phyloP scores from a whole-genome alignment of 2,888 invertebrate species.

The Anthoptus insignis region DNA sequence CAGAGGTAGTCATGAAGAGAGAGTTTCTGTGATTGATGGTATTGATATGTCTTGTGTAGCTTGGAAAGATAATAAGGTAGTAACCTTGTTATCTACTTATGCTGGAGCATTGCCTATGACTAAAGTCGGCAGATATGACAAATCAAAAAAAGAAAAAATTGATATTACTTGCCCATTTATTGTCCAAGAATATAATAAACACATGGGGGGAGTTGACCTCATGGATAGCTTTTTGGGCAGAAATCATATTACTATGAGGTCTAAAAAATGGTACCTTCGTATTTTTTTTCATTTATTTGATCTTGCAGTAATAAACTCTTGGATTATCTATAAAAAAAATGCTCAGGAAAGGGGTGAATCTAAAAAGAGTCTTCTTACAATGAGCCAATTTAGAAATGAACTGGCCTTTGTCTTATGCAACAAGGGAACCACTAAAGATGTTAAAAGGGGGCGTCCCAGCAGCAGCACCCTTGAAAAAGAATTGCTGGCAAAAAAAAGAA shows the following conservation, averaged over 20 bases:
- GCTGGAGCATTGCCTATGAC: slow-evolving; percentile 56
- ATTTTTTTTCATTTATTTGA: slow-evolving; percentile 61
- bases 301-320: slow-evolving; percentile 57
- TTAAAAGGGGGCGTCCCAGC: slow-evolving; percentile 50
- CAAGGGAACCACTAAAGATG: slow-evolving; percentile 57
- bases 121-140: slow-evolving; percentile 54
- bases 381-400: slow-evolving; percentile 56
- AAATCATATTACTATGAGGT: slow-evolving; percentile 55
- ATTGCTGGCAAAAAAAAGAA: neutral
- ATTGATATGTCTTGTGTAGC: slow-evolving; percentile 51
- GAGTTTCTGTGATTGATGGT: slow-evolving; percentile 52
- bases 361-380: slow-evolving; percentile 59
- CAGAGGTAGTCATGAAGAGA: slow-evolving; percentile 53
- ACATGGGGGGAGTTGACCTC: slow-evolving; percentile 62
- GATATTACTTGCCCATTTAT: slow-evolving; percentile 59
- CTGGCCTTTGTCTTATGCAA: slow-evolving; percentile 62
- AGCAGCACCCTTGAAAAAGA: neutral
- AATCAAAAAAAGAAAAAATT: slow-evolving; percentile 46
- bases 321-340: slow-evolving; percentile 57
- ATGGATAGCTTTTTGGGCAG: slow-evolving; percentile 54
- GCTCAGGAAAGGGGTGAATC: slow-evolving; percentile 55
- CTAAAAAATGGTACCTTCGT: slow-evolving; percentile 61
- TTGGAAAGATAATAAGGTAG: slow-evolving; percentile 63
- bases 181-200: slow-evolving; percentile 50
- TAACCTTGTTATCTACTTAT: slow-evolving; percentile 58